Conservation (phyloP, 2,888 invertebrate species). For the Plagiodera versicolora region DNA sequence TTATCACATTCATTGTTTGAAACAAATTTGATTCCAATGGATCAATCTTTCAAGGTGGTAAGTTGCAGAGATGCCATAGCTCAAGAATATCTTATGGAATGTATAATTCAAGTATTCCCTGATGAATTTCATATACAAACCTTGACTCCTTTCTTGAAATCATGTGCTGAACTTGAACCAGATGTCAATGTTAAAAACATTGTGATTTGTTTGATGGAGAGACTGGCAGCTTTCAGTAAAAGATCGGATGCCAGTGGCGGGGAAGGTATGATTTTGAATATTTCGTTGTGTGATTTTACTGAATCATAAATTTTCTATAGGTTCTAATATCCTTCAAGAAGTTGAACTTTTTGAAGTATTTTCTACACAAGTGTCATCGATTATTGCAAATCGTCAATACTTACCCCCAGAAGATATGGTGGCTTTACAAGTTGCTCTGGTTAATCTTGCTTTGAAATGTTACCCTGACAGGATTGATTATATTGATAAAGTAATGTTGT, state of each 20-base stretch:
- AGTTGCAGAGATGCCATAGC: slow-evolving; percentile 98
- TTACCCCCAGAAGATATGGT: slow-evolving; percentile 97
- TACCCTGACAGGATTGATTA: slow-evolving; percentile 94
- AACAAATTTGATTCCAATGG: too few relatives aligned
- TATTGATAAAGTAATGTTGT: slow-evolving; percentile 91
- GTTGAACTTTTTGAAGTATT: slow-evolving; percentile 98
- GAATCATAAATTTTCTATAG: slow-evolving; percentile 26
- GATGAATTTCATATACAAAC: slow-evolving; percentile 99
- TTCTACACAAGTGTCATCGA: slow-evolving; percentile 94
- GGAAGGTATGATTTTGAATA: slow-evolving; percentile 35
- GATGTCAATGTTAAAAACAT: slow-evolving; percentile 98
- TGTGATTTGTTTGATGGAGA: slow-evolving; percentile 93
- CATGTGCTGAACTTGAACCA: slow-evolving; percentile 93
- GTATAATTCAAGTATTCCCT: slow-evolving; percentile 98
- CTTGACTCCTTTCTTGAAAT: slow-evolving; percentile 91
- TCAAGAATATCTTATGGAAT: slow-evolving; percentile 99
- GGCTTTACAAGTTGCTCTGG: slow-evolving; percentile 89
- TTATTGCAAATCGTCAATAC: slow-evolving; percentile 90
- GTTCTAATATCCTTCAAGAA: slow-evolving; percentile 58
- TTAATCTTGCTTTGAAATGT: slow-evolving; percentile 94
- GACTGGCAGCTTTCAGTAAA: slow-evolving; percentile 83
- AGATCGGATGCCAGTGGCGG: slow-evolving; percentile 64
- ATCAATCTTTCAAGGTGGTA: slow-evolving; percentile 65
- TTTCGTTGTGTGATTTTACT: not conserved
- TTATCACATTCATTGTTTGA: too few relatives aligned